Percentiles rank a stretch among this genome's conserved stretches.
Conservation (phyloP, 2,888 invertebrate genomes). For the Drosophila antonietae region DNA sequence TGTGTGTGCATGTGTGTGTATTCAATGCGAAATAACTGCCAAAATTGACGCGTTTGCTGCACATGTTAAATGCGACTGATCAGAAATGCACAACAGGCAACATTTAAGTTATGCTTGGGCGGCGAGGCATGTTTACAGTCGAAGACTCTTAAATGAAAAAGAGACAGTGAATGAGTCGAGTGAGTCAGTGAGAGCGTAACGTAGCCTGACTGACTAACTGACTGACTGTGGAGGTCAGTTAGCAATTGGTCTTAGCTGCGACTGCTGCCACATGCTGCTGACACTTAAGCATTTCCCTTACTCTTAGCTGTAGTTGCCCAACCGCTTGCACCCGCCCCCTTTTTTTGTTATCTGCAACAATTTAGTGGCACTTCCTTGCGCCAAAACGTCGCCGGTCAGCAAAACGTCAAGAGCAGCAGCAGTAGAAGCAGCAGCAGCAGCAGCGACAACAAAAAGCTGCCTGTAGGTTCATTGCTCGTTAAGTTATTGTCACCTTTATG, state of each 20-base stretch:
- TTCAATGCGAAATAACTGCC: constrained; percentile 59
- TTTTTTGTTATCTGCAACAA: constrained; percentile 71
- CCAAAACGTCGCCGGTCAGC: constrained; percentile 72
- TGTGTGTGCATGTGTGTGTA: constrained; percentile 29
- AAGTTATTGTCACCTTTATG: constrained; percentile 82
- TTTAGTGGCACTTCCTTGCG: constrained; percentile 76
- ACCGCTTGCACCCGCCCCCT: background rate
- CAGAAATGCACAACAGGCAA: constrained; percentile 50
- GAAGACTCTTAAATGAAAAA: background rate
- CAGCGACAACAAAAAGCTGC: constrained; percentile 13
- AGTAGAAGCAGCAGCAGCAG: constrained; percentile 41
- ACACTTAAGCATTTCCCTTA: constrained; percentile 12
- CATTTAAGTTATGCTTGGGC: constrained; percentile 54
- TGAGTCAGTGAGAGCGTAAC: background rate
- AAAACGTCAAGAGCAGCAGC: constrained; percentile 53
- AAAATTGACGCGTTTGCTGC: constrained; percentile 70
- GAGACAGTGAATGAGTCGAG: background rate
- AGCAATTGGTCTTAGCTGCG: constrained; percentile 28
- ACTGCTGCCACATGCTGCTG: constrained; percentile 68
- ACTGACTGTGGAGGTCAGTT: constrained; percentile 33
- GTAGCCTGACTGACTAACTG: background rate
- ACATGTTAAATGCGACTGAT: constrained; percentile 62
- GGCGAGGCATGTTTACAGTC: constrained; percentile 12
- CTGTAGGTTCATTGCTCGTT: constrained; percentile 82
- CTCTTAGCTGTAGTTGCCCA: constrained; percentile 18